A percentile compares a stretch with the other conserved stretches of the same genome.
phyloP scores from a whole-genome alignment of 2,113 vertebrate genomes.

The Erythrocebus patas region DNA sequence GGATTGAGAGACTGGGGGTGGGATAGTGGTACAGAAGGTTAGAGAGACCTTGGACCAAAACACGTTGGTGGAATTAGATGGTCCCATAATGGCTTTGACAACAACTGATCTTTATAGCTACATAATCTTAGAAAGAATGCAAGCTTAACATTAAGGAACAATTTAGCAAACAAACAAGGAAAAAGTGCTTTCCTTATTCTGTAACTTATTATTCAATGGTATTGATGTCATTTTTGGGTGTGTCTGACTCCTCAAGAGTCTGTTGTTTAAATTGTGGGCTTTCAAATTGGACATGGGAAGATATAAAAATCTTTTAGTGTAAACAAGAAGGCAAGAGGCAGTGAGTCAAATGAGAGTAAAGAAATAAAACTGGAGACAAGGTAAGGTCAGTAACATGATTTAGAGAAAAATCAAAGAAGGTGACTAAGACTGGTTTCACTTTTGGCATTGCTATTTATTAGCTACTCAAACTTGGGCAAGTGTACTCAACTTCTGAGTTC shows the following conservation, averaged over 20 bases:
- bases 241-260: not conserved
- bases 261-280: not conserved
- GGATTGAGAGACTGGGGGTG: not conserved
- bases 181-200: not conserved
- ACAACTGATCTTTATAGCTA: not conserved
- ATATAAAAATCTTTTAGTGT: not conserved
- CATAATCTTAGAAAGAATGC: not conserved
- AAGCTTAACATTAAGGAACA: not conserved
- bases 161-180: not conserved
- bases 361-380: not conserved
- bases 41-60: not conserved
- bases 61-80: not conserved
- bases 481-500: not conserved
- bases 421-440: not conserved
- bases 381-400: not conserved
- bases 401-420: not conserved
- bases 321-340: not conserved
- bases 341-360: not conserved
- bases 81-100: not conserved
- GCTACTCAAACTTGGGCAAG: not conserved
- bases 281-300: not conserved
- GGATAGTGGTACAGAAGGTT: not conserved
- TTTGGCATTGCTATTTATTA: not conserved
- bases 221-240: not conserved
- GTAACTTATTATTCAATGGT: not conserved